A percentile compares a stretch with the other conserved stretches of the same genome.
These are phyloP conservation scores for Sclerodermus sp. DNA, from an alignment of 2,888 invertebrate genomes.

Conservation along the genomic window DNA sequence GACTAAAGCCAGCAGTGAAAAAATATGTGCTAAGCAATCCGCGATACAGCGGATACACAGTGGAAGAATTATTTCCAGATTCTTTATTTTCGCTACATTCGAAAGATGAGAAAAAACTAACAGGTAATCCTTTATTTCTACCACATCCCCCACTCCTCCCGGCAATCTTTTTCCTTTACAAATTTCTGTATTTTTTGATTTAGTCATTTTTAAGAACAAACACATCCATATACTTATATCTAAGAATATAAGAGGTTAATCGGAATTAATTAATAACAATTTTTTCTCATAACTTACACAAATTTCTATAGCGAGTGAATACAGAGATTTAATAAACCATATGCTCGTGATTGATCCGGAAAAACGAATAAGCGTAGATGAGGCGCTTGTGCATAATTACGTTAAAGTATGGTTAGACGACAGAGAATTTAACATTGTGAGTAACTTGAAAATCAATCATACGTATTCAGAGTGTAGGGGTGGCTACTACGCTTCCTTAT, in stretches of 20 bases:
- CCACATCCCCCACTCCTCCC: too few relatives aligned
- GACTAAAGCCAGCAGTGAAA: conserved; percentile 94
- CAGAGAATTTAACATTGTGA: conserved; percentile 96
- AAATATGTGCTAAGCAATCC: conserved; percentile 99
- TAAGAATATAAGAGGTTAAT: too few relatives aligned
- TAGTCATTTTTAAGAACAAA: too few relatives aligned
- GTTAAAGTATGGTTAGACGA: conserved; percentile 99
- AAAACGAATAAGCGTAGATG: conserved; percentile 96
- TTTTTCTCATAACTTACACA: neutral
- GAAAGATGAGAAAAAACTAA: conserved; percentile 92
- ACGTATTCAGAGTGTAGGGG: too few relatives aligned
- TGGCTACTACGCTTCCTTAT: too few relatives aligned
- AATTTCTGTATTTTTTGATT: neutral
- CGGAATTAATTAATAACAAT: conserved; percentile 4
- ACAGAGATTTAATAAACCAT: conserved; percentile 93
- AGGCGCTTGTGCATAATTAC: conserved; percentile 96
- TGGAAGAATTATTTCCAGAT: conserved; percentile 97
- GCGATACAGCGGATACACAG: conserved; percentile 90
- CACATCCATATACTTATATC: neutral
- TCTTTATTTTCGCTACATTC: conserved; percentile 96
- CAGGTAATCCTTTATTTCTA: conserved; percentile 68
- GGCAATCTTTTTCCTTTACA: neutral
- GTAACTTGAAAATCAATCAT: too few relatives aligned
- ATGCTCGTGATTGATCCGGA: conserved; percentile 99
- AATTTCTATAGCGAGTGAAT: conserved; percentile 73